Conservation (phyloP, 1,140 invertebrate genomes). For the Cherax destructor region DNA sequence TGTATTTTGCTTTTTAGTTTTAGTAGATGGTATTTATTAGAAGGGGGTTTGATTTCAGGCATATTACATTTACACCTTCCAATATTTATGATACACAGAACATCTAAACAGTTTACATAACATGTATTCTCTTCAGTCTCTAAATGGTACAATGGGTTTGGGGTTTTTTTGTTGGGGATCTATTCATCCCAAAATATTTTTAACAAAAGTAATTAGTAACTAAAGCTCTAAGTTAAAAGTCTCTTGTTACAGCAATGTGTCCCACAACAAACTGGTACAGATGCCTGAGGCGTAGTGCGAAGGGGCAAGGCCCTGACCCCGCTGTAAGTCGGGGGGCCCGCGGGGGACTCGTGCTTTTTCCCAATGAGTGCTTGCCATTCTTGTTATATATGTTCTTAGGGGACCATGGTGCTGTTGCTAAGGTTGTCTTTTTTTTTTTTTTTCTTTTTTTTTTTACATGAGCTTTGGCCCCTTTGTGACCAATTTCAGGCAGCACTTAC, state of each 20-base stretch:
- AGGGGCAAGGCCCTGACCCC: slow-evolving; percentile 58
- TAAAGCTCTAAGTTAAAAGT: slow-evolving; percentile 41
- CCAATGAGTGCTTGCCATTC: neutral
- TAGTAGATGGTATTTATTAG: neutral
- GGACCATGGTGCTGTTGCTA: neutral
- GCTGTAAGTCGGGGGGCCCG: slow-evolving; percentile 51
- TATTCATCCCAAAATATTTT: neutral
- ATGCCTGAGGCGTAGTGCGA: slow-evolving; percentile 54
- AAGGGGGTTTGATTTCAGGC: neutral
- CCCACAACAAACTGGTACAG: slow-evolving; percentile 68
- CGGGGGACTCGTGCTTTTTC: slow-evolving; percentile 2
- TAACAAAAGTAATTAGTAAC: neutral
- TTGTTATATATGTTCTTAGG: neutral
- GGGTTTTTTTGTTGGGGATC: neutral
- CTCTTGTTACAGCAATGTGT: slow-evolving; percentile 67
- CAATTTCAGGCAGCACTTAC: neutral
- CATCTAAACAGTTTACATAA: neutral
- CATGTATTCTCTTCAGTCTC: neutral
- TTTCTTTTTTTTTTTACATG: neutral
- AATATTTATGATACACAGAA: neutral
- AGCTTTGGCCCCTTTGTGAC: neutral
- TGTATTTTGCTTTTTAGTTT: slow-evolving; percentile 1
- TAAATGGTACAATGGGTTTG: neutral
- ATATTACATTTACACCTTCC: neutral
- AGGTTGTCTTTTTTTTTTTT: neutral